A percentile compares a stretch with the other conserved stretches of the same genome.
Conservation (phyloP, 2,888 invertebrate genomes). For the Autographa pulchrina region DNA sequence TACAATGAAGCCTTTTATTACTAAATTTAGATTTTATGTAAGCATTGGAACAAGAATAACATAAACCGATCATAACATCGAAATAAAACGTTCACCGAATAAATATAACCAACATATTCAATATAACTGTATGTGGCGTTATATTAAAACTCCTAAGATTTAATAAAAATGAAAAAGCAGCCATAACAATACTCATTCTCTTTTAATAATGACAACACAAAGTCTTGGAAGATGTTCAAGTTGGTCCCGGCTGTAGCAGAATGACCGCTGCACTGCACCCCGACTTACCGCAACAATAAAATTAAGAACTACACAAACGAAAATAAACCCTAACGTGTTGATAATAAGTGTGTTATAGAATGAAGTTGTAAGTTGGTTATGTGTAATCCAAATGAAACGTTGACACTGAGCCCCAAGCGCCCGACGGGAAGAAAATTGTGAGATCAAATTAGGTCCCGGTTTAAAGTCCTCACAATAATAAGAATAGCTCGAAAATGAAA, state of each 20-base stretch:
- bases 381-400: slow-evolving; percentile 85
- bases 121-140: slow-evolving; percentile 6
- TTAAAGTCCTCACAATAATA: slow-evolving; percentile 80
- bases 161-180: slow-evolving; percentile 75
- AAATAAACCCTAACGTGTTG: slow-evolving; percentile 53
- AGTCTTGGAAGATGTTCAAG: slow-evolving; percentile 82
- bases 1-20: neutral
- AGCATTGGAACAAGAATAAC: neutral
- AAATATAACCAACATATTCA: slow-evolving; percentile 7
- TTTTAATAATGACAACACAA: slow-evolving; percentile 81
- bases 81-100: neutral
- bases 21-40: neutral
- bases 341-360: slow-evolving; percentile 42
- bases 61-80: neutral
- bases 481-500: slow-evolving; percentile 76
- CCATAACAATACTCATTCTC: slow-evolving; percentile 80
- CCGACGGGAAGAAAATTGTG: slow-evolving; percentile 81
- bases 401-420: slow-evolving; percentile 83
- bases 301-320: slow-evolving; percentile 29
- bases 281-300: slow-evolving; percentile 61
- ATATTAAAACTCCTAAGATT: slow-evolving; percentile 50
- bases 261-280: slow-evolving; percentile 81
- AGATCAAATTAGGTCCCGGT: slow-evolving; percentile 84
- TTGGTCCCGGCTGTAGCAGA: slow-evolving; percentile 73
- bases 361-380: slow-evolving; percentile 65